Evolutionary conservation across 1,140 invertebrate genomes (phyloP).

Genomic region (Lanistes nyassanus): DNA sequence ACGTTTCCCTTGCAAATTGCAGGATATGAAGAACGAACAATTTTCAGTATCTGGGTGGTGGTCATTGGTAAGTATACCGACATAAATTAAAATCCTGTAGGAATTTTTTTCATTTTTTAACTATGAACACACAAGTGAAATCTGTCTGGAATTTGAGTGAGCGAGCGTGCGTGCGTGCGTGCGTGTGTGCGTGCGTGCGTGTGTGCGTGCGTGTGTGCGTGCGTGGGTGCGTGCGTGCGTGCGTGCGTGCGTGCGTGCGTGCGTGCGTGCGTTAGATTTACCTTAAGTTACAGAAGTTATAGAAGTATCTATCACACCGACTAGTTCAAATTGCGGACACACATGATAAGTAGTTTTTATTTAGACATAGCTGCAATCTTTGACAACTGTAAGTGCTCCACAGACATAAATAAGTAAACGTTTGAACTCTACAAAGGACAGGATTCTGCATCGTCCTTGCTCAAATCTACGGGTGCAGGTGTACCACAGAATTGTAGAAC

Average conservation of each 20-base stretch:
- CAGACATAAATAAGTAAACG: too few relatives aligned
- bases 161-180: conserved; percentile 13
- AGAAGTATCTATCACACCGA: too few relatives aligned
- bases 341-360: too few relatives aligned
- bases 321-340: too few relatives aligned
- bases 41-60: conserved; percentile 26
- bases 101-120: background rate
- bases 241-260: conserved; percentile 5
- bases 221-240: conserved; percentile 6
- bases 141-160: background rate
- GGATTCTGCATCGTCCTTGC: too few relatives aligned
- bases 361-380: too few relatives aligned
- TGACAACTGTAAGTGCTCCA: too few relatives aligned
- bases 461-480: too few relatives aligned
- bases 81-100: background rate
- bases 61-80: conserved; percentile 17
- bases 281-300: too few relatives aligned
- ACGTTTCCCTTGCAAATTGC: background rate
- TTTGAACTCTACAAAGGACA: too few relatives aligned
- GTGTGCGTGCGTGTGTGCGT: background rate
- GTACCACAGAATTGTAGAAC: too few relatives aligned
- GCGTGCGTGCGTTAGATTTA: conserved; percentile 2
- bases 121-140: background rate
- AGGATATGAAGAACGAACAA: conserved; percentile 23
- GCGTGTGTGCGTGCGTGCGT: conserved; percentile 11